Conservation (phyloP, 2,888 invertebrate species). For the Papilio elwesi region DNA sequence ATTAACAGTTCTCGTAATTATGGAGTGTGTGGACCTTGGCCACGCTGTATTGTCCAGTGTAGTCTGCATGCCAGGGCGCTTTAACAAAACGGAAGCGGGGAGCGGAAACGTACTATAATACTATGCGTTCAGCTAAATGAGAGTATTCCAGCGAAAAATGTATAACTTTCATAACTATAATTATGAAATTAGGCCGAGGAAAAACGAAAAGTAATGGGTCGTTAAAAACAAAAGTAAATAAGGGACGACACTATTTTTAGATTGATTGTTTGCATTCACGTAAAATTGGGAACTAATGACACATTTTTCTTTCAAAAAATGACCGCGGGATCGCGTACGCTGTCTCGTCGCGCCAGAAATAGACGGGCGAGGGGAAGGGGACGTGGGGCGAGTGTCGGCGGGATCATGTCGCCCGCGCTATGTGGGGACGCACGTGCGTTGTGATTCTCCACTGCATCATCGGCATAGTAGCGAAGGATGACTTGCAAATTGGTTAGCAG, state of each 20-base stretch:
- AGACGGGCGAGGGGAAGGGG: neutral
- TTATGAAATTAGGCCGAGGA: no score
- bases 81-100: no score
- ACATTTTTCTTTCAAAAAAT: constrained; percentile 7
- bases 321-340: constrained; percentile 7
- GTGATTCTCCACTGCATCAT: neutral
- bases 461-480: neutral
- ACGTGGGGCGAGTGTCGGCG: neutral
- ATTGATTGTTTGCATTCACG: constrained; percentile 13
- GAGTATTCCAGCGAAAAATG: no score
- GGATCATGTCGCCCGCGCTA: constrained; percentile 8
- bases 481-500: constrained; percentile 10
- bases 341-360: constrained; percentile 11
- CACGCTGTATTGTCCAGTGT: no score
- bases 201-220: neutral
- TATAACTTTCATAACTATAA: no score
- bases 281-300: constrained; percentile 12
- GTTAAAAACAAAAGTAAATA: neutral
- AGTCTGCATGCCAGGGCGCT: no score
- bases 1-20: no score
- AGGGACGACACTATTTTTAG: neutral
- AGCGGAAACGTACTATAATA: no score
- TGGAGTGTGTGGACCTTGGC: no score
- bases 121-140: no score
- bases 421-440: constrained; percentile 14